Conservation (phyloP, 1,140 invertebrate species). For the Portunus trituberculatus region DNA sequence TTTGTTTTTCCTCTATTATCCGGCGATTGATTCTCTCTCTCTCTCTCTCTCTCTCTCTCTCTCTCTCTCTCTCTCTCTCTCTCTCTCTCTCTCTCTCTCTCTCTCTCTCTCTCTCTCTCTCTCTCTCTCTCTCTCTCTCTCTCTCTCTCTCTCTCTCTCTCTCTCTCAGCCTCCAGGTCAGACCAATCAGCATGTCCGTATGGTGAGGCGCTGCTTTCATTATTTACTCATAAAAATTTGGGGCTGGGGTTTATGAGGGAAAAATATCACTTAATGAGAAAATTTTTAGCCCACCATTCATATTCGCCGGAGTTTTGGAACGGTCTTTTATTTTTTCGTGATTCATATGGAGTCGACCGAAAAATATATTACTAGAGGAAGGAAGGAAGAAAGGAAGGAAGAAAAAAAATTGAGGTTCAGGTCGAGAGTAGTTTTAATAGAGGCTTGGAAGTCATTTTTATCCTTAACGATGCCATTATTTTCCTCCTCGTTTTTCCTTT, state of each 20-base stretch:
- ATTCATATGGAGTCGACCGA: neutral
- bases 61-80: no score
- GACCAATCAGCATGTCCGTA: neutral
- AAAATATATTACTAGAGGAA: neutral
- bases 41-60: slow-evolving; percentile 9
- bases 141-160: neutral
- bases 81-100: neutral
- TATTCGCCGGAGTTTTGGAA: neutral
- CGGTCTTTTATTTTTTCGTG: neutral
- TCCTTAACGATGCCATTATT: no score
- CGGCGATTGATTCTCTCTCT: neutral
- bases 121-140: neutral
- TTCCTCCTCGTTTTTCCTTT: no score
- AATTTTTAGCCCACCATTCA: neutral
- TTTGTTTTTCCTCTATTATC: neutral
- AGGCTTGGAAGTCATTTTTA: neutral
- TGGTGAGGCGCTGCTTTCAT: neutral
- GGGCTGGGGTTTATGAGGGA: neutral
- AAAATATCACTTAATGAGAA: slow-evolving; percentile 15
- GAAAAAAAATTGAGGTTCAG: neutral
- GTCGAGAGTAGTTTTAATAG: neutral
- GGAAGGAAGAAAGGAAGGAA: neutral
- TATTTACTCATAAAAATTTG: neutral
- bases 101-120: slow-evolving; percentile 20
- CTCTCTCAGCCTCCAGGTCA: neutral